phyloP scores from a whole-genome alignment of 1,140 invertebrate genomes.

The Adelges cooleyi region DNA sequence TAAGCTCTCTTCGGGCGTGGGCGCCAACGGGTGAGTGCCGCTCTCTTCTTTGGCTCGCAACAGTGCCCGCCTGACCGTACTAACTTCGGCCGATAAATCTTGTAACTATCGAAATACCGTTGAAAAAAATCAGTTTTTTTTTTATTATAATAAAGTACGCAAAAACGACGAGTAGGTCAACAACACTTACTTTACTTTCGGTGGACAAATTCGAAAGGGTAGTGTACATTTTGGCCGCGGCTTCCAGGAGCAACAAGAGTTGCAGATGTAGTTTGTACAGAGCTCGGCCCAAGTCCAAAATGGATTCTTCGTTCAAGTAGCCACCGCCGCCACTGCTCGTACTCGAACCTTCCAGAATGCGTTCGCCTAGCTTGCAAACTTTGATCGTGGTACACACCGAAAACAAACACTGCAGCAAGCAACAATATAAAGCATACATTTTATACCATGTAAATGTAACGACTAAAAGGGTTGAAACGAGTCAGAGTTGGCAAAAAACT shows the following conservation, averaged over 20 bases:
- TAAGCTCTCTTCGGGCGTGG: constrained; percentile 43
- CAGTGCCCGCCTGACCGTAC: constrained; percentile 42
- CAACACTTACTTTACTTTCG: constrained; percentile 39
- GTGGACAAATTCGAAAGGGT: constrained; percentile 46
- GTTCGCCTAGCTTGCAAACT: constrained; percentile 9
- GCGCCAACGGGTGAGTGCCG: constrained; percentile 42
- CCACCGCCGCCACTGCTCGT: neutral
- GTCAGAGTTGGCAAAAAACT: too few species aligned
- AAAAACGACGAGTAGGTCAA: too few species aligned
- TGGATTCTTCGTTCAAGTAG: constrained; percentile 46
- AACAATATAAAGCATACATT: too few species aligned
- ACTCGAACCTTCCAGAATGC: neutral
- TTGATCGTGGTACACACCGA: constrained; percentile 5
- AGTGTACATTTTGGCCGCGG: constrained; percentile 76
- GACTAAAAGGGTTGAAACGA: too few species aligned
- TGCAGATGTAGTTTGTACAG: constrained; percentile 92
- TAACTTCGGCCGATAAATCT: constrained; percentile 46
- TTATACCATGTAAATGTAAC: too few species aligned
- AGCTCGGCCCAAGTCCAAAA: constrained; percentile 63
- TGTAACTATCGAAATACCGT: constrained; percentile 41
- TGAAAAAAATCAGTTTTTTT: neutral
- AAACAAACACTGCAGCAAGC: constrained; percentile 8
- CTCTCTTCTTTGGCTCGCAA: constrained; percentile 46
- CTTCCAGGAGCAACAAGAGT: constrained; percentile 76
- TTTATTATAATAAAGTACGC: neutral